Percentiles rank a stretch among this genome's conserved stretches.
Conservation (phyloP, 1,140 invertebrate genomes). For the Galleria mellonella region DNA sequence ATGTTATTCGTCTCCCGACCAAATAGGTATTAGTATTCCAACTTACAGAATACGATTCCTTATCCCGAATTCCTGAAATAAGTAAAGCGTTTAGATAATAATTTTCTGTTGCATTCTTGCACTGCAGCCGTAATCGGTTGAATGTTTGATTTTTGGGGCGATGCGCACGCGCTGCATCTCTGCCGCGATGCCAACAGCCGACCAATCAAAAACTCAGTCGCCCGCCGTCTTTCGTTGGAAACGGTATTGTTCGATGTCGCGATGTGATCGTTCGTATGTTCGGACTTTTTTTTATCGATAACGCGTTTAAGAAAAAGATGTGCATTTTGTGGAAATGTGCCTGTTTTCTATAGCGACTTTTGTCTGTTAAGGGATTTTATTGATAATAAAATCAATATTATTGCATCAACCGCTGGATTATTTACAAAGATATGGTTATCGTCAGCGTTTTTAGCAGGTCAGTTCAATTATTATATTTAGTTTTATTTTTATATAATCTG, state of each 20-base stretch:
- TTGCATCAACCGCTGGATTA: constrained; percentile 37
- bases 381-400: constrained; percentile 9
- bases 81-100: too few relatives aligned
- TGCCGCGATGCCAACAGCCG: constrained; percentile 8
- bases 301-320: constrained; percentile 29
- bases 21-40: too few relatives aligned
- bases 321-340: constrained; percentile 25
- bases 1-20: too few relatives aligned
- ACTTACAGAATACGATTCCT: too few relatives aligned
- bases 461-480: constrained; percentile 10
- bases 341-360: constrained; percentile 18
- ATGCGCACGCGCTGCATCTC: constrained; percentile 39
- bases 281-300: constrained; percentile 18
- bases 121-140: too few relatives aligned
- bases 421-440: constrained; percentile 59
- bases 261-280: constrained; percentile 27
- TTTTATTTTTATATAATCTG: constrained; percentile 1
- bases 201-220: constrained; percentile 38
- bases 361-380: constrained; percentile 34
- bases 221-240: constrained; percentile 11
- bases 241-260: constrained; percentile 20
- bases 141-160: constrained; percentile 13
- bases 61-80: too few relatives aligned
- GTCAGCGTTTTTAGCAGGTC: constrained; percentile 68
- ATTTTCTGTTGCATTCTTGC: too few relatives aligned